Evolutionary conservation across 2,888 invertebrate genomes (phyloP), one percentile per base, ranked within the genome.

Genomic region (Eupeodes luniger): DNA sequence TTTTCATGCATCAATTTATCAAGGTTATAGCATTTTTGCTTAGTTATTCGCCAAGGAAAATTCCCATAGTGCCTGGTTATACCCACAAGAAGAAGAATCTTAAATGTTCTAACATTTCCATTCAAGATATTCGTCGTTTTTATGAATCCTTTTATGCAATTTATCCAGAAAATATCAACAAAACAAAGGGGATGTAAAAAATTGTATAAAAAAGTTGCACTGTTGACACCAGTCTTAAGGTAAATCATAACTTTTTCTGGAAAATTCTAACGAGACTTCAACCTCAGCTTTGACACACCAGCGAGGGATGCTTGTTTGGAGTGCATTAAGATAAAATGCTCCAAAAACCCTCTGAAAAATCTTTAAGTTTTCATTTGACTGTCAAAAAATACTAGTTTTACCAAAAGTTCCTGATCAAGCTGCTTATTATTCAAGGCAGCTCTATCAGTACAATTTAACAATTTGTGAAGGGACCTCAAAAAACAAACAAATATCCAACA

Each of bases 221-320:
- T 62, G 36, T 62, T 16, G 62, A 40, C 10, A 62, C 3, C n/a
- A 62, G 36, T n/a, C 40, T 62, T 16, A 62, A 62, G 40, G 11
- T 40, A 36, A 61, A 61, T n/a, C n/a, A 61, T 40, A n/a, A 61
- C 61, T 61, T 61, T 61, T 61, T 61, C 7, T 34, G 61, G 61
- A 4, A 61, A 36, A n/a, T 40, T 61, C 9, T 61, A 36, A 36
- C 61, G 62, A 4, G 16, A 62, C 62, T 62, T 62, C 16, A 62
- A 62, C 62, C 44, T 62, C 16, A 64, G 64, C 44, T 64, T 64
- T 47, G 12, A 49, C 66, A 66, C 49, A 66, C 66, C 66, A 27
- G 14, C 49, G 7, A 66, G 27, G 27, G 66, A 49, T 66, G 66
- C 66, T 47, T 66, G 66, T 66, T 61, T n/a, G 40, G 40, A 61